Evolutionary conservation across 2,888 invertebrate genomes (phyloP), one percentile per base, ranked within the genome.

Genomic region (Rugalucina vietnamica): DNA sequence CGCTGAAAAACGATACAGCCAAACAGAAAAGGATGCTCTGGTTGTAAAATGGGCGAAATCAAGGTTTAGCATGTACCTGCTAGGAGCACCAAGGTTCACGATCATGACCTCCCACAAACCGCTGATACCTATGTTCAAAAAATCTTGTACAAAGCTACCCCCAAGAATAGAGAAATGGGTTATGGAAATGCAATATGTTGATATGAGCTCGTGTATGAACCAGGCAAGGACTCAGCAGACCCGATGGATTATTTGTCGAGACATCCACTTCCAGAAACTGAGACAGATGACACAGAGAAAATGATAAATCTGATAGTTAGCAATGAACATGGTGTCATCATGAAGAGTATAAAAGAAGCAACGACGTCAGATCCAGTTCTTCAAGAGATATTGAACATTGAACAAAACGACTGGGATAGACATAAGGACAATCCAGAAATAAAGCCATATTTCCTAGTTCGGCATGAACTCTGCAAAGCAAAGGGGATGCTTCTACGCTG

Each of bases 101-200:
- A 54, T 8, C 54, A 54, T 54, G 12, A 8, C 43, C 43, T 43
- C 43, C 8, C 43, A 43, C 43, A 43, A 43, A 43, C 43, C 43
- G n/a, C n/a, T n/a, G n/a, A n/a, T n/a, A n/a, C n/a, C n/a, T n/a
- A n/a, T n/a, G n/a, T n/a, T n/a, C n/a, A n/a, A n/a, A n/a, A n/a
- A n/a, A n/a, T 3, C 27, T 24, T 37, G 0, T 43, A 24, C 36
- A 49, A 79, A 79, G 75, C 74, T 65, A n/a, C 8, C 70, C 18
- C 49, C 4, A 34, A 73, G 24, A 78, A 72, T 80, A 18, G 80
- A 80, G 34, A 80, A 80, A 69, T 80, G 73, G 74, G 37, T 80
- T n/a, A 80, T 80, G 73, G 54, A 70, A 24, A 71, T 80, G 60
- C 79, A 83, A 37, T 69, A 79, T 60, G 69, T 83, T 18, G 83